Evolutionary conservation across 2,113 vertebrate species (phyloP).

Genomic region (Corythornis madagascariensis): DNA sequence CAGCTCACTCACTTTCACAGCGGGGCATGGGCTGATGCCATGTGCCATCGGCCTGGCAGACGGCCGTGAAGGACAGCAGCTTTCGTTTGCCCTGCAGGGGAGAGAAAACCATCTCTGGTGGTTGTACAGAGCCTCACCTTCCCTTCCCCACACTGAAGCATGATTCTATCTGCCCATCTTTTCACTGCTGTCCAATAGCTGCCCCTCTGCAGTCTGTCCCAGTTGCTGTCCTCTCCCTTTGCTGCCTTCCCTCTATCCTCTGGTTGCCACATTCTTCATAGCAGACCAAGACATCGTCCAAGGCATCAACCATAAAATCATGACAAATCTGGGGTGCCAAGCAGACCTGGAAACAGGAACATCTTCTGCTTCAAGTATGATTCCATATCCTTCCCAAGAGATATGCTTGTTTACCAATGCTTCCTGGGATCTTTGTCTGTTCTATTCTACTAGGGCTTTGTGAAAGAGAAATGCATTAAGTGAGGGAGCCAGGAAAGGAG

Average conservation of each 20-base stretch:
- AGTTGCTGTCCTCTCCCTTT: background rate
- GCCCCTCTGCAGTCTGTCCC: background rate
- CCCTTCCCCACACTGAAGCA: background rate
- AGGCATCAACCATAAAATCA: background rate
- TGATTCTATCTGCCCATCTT: background rate
- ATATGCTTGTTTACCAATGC: background rate
- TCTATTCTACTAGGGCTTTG: background rate
- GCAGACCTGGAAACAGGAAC: background rate
- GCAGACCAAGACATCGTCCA: background rate
- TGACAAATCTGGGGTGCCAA: background rate
- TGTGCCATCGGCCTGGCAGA: slow-evolving; percentile 79
- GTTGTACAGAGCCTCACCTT: background rate
- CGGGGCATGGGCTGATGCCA: slow-evolving; percentile 80
- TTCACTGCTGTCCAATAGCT: background rate
- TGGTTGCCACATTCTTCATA: background rate
- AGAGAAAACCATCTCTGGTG: background rate
- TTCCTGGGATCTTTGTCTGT: background rate
- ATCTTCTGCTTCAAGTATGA: background rate
- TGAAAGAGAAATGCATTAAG: background rate
- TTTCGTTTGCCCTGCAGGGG: slow-evolving; percentile 39
- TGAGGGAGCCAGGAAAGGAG: background rate
- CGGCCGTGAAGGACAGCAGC: slow-evolving; percentile 72
- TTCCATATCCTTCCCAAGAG: background rate
- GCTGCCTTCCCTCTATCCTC: background rate
- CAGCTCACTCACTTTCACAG: slow-evolving; percentile 77